These are phyloP conservation scores for Halictus rubicundus DNA, from an alignment of 1,140 invertebrate genomes.

Conservation along the genomic window DNA sequence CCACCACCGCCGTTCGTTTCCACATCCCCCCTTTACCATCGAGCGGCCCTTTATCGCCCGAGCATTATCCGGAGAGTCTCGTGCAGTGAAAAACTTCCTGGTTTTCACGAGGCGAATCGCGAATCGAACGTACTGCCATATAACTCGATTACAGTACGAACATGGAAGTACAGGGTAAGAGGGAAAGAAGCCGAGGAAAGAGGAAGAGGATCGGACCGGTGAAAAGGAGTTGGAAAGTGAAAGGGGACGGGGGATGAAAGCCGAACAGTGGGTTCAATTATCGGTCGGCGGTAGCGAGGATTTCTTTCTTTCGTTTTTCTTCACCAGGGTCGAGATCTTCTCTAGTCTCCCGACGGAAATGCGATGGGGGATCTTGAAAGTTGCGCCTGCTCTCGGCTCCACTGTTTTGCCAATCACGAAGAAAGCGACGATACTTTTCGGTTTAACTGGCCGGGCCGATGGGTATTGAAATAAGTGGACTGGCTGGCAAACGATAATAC, in stretches of 20 bases:
- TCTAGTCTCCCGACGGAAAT: slow-evolving; percentile 5
- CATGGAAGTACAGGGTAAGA: slow-evolving; percentile 1
- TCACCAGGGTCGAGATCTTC: slow-evolving; percentile 23
- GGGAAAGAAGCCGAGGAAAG: no score
- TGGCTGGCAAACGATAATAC: not conserved
- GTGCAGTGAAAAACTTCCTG: slow-evolving; percentile 70
- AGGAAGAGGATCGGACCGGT: not conserved
- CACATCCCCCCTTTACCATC: slow-evolving; percentile 19
- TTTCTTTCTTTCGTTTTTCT: slow-evolving; percentile 47
- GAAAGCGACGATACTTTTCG: not conserved
- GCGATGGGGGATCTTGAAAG: not conserved
- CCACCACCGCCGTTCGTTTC: not conserved
- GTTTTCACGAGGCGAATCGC: slow-evolving; percentile 71
- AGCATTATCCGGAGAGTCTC: slow-evolving; percentile 53
- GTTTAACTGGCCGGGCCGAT: not conserved
- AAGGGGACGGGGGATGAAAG: slow-evolving; percentile 29
- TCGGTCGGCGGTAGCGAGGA: slow-evolving; percentile 50
- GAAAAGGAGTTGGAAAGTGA: not conserved
- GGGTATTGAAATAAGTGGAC: not conserved
- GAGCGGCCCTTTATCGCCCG: slow-evolving; percentile 60
- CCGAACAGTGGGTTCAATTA: slow-evolving; percentile 73
- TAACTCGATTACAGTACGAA: slow-evolving; percentile 73
- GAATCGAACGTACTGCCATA: slow-evolving; percentile 70
- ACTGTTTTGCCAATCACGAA: slow-evolving; percentile 2
- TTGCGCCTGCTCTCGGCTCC: not conserved